Evolutionary conservation across 2,888 invertebrate genomes (phyloP), one percentile per base, ranked within the genome.

Genomic region (Mimas tiliae): DNA sequence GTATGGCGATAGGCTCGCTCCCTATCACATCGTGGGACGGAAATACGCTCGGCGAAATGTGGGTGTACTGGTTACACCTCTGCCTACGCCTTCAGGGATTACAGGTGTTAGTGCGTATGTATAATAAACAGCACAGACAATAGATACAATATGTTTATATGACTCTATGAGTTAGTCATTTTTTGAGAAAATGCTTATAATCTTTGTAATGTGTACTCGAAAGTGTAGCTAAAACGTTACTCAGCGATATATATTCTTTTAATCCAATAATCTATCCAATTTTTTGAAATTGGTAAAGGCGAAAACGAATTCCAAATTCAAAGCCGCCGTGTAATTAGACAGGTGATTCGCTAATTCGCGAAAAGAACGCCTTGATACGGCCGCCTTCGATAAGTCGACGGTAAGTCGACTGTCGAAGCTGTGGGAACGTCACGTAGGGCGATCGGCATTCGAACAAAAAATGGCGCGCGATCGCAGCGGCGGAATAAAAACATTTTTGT

Each of bases 371-470:
- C 86, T 87, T 85, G 84, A 86, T 86, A 84, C 85, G 77, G 78
- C 50, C 51, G 33, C 63, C 58, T 58, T 81, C 75, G 78, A 77
- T 79, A 84, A 82, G 81, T 71, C 75, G 81, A 74, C 84, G 58
- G 58, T 58, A 58, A 58, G 58, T 58, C 58, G 58, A 42, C 42
- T 38, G 58, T 58, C 58, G 58, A 58, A 58, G 16, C 58, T 89
- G 93, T 93, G 93, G 90, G 93, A 93, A 93, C 88, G 85, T 93
- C 93, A 93, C 93, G 93, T 93, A 87, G 89, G 82, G 80, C 82
- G 81, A 84, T 86, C 84, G 90, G 90, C 84, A 93, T 91, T 82
- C 89, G 86, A 73, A 81, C 87, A 93, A 93, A 91, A 93, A 92
- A 76, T 74, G 74, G 78, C 72, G 75, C 74, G 78, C 74, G 81